phyloP scores from a whole-genome alignment of 2,113 vertebrate genomes.

The Onychorhynchus coronatus region DNA sequence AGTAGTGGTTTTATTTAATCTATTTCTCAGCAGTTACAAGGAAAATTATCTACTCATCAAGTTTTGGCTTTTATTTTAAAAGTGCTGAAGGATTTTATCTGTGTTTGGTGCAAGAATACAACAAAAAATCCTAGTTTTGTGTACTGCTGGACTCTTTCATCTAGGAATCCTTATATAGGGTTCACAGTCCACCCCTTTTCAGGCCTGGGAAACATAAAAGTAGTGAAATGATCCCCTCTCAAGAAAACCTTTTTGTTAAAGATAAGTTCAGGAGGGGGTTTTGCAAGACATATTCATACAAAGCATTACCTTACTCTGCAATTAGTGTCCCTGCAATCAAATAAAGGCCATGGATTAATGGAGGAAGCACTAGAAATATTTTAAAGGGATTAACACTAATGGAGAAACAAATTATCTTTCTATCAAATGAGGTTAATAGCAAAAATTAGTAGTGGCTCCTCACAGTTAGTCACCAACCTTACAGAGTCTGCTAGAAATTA shows the following conservation, averaged over 20 bases:
- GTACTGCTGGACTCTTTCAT: not conserved
- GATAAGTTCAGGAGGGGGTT: not conserved
- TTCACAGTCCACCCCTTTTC: not conserved
- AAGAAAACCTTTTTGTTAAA: not conserved
- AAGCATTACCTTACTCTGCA: not conserved
- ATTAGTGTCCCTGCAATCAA: constrained; percentile 1
- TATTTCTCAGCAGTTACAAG: not conserved
- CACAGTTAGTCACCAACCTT: not conserved
- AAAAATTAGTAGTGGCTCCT: not conserved
- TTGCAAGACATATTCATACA: not conserved
- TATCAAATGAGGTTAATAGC: constrained; percentile 26
- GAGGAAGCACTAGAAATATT: constrained; percentile 29
- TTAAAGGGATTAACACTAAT: constrained; percentile 18
- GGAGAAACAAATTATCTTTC: constrained; percentile 36
- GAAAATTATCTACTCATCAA: not conserved
- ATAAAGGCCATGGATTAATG: constrained; percentile 20
- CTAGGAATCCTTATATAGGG: not conserved
- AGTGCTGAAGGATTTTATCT: not conserved
- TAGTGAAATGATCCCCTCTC: not conserved
- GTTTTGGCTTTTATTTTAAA: not conserved
- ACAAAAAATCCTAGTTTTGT: not conserved
- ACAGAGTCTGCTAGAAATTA: not conserved
- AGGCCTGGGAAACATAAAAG: not conserved
- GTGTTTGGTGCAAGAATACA: not conserved
- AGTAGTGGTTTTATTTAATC: no score